Evolutionary conservation across 2,888 invertebrate species (phyloP).

Genomic region (Drosophila kanekoi): DNA sequence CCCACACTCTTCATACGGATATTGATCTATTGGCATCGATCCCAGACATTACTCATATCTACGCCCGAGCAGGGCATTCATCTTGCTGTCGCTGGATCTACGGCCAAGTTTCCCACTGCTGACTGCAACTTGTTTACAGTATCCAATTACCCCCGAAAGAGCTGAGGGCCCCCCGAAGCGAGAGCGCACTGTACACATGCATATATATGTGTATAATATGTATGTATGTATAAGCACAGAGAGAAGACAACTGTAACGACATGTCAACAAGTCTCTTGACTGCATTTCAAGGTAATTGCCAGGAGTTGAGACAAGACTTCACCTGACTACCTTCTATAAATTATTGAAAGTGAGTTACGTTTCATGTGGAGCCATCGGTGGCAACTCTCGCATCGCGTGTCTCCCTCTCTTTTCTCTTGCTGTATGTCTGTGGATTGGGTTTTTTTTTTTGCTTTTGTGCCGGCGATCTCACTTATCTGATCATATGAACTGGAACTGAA

Average conservation of each 20-base stretch:
- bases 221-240: neutral
- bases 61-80: slow-evolving; percentile 55
- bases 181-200: slow-evolving; percentile 20
- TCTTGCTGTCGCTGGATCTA: slow-evolving; percentile 50
- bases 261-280: slow-evolving; percentile 78
- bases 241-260: slow-evolving; percentile 54
- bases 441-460: slow-evolving; percentile 17
- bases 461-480: slow-evolving; percentile 47
- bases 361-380: slow-evolving; percentile 55
- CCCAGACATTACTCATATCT: slow-evolving; percentile 67
- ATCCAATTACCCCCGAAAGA: slow-evolving; percentile 72
- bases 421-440: slow-evolving; percentile 4
- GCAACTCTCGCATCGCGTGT: slow-evolving; percentile 69
- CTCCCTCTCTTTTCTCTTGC: slow-evolving; percentile 20
- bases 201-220: neutral
- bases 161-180: slow-evolving; percentile 68
- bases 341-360: slow-evolving; percentile 69
- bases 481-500: slow-evolving; percentile 33
- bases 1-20: neutral
- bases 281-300: slow-evolving; percentile 79
- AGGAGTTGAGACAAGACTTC: slow-evolving; percentile 68
- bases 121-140: slow-evolving; percentile 73
- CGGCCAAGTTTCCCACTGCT: slow-evolving; percentile 26
- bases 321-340: slow-evolving; percentile 79
- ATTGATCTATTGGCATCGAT: slow-evolving; percentile 65